Evolutionary conservation across 2,113 vertebrate genomes (phyloP).

Genomic region (Diadophis punctatus): DNA sequence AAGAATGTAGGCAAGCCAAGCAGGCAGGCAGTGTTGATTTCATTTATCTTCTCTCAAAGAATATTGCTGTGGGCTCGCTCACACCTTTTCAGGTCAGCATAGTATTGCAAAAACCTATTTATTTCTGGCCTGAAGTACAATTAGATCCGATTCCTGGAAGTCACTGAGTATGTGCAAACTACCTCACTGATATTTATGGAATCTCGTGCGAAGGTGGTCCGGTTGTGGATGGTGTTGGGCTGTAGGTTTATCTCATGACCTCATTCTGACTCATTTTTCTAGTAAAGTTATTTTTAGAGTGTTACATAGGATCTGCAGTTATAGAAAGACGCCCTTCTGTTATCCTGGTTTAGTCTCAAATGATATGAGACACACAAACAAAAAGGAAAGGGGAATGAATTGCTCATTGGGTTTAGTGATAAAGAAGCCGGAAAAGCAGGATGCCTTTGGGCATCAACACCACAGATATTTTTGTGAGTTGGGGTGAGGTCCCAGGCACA

Average conservation of each 20-base stretch:
- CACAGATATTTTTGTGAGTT: background rate
- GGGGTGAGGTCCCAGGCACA: background rate
- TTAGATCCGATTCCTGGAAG: background rate
- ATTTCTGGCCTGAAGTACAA: background rate
- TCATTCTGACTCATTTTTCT: background rate
- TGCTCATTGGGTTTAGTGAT: background rate
- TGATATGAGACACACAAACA: background rate
- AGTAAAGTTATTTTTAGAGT: background rate
- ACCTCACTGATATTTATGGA: background rate
- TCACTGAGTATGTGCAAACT: background rate
- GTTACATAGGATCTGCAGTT: background rate
- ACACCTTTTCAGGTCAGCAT: background rate
- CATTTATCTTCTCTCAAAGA: background rate
- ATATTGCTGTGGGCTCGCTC: rapidly evolving
- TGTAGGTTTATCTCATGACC: background rate
- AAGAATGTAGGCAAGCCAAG: background rate
- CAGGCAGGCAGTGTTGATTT: background rate
- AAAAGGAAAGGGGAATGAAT: background rate
- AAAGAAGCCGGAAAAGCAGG: background rate
- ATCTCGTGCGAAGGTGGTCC: background rate
- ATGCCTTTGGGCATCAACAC: background rate
- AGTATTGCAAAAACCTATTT: background rate
- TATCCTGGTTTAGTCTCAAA: background rate
- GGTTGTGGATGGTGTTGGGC: background rate
- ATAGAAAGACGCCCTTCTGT: background rate